Percentiles rank a stretch among this genome's conserved stretches.
phyloP scores from a whole-genome alignment of 1,140 invertebrate species.

The Drosophila sechellia region DNA sequence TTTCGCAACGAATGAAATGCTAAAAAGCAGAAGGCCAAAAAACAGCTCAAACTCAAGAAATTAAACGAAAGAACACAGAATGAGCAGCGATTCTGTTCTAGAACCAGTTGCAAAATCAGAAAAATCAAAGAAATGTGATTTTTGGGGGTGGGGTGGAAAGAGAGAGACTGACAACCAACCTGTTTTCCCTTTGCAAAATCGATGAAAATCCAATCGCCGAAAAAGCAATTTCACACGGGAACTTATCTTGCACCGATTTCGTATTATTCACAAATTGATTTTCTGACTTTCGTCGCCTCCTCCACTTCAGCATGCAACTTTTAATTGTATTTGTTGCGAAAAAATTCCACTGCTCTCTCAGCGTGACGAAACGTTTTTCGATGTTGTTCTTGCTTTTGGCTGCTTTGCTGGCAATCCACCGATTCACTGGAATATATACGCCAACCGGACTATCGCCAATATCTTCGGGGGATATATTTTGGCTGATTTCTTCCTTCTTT shows the following conservation, averaged over 20 bases:
- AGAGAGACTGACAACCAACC: conserved; percentile 55
- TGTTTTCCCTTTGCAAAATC: conserved; percentile 75
- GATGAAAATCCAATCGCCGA: conserved; percentile 69
- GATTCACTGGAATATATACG: conserved; percentile 43
- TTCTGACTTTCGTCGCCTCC: conserved; percentile 18
- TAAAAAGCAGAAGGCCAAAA: conserved; percentile 56
- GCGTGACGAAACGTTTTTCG: conserved; percentile 69
- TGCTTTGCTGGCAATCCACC: conserved; percentile 19
- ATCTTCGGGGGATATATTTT: conserved; percentile 6
- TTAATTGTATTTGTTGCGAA: conserved; percentile 35
- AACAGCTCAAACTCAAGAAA: conserved; percentile 43
- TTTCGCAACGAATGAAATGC: conserved; percentile 65
- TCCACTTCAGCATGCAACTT: conserved; percentile 8
- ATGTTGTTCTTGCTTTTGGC: conserved; percentile 12
- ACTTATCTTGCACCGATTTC: conserved; percentile 35
- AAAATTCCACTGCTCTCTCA: conserved; percentile 65
- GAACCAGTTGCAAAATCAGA: conserved; percentile 68
- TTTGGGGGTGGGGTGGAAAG: neutral
- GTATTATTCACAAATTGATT: conserved; percentile 49
- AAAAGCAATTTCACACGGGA: conserved; percentile 13
- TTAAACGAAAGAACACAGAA: conserved; percentile 34
- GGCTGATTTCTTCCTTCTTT: conserved; percentile 3
- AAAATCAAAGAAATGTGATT: conserved; percentile 19
- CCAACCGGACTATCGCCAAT: conserved; percentile 1
- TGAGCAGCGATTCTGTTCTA: conserved; percentile 27